Percentiles rank a stretch among this genome's conserved stretches.
These are phyloP conservation scores for Plecturocebus donacophilus DNA, from an alignment of 2,113 vertebrate genomes.

Conservation along the genomic window DNA sequence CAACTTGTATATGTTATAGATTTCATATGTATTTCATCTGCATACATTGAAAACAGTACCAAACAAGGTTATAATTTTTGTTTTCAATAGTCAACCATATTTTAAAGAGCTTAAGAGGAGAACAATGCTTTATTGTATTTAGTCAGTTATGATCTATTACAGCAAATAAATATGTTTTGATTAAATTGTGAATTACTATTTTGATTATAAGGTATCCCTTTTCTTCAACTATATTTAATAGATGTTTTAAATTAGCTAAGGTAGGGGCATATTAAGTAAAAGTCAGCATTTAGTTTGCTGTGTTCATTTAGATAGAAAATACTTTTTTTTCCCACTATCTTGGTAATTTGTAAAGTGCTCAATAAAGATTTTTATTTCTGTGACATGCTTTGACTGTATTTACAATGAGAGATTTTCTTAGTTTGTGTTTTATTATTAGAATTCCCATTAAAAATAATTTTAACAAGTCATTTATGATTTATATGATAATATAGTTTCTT, in stretches of 20 bases:
- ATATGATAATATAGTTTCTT: slow-evolving; percentile 23
- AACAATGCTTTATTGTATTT: neutral
- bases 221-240: slow-evolving; percentile 47
- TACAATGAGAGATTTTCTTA: slow-evolving; percentile 56
- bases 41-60: neutral
- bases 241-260: slow-evolving; percentile 56
- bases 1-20: neutral
- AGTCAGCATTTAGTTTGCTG: slow-evolving; percentile 7
- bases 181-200: slow-evolving; percentile 48
- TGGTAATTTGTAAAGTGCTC: slow-evolving; percentile 58
- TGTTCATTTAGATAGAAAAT: slow-evolving; percentile 66
- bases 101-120: neutral
- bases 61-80: neutral
- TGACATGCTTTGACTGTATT: slow-evolving; percentile 26
- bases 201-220: slow-evolving; percentile 39
- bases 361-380: slow-evolving; percentile 66
- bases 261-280: slow-evolving; percentile 41
- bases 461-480: slow-evolving; percentile 51
- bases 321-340: slow-evolving; percentile 51
- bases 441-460: slow-evolving; percentile 54
- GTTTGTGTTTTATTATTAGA: slow-evolving; percentile 50
- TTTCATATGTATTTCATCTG: neutral
- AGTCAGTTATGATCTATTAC: neutral
- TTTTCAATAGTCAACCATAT: neutral
- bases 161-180: neutral